These are phyloP conservation scores for Ptilonorhynchus violaceus DNA, from an alignment of 2,113 vertebrate species.

Conservation along the genomic window DNA sequence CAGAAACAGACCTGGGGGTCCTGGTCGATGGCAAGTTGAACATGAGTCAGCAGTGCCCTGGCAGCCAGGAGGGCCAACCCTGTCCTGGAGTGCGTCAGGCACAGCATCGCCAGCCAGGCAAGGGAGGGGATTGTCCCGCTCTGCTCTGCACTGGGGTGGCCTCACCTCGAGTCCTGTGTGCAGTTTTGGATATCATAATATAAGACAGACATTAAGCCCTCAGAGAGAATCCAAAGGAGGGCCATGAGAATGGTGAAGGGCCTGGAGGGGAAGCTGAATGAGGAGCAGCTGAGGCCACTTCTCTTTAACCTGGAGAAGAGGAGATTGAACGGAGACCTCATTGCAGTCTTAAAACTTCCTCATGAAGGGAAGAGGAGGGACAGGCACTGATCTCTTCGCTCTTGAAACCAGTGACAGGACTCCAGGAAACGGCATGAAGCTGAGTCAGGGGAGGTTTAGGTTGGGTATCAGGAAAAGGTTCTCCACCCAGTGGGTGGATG, in stretches of 20 bases:
- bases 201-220: not conserved
- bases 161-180: accelerated
- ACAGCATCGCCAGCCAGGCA: accelerated
- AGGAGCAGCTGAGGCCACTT: not conserved
- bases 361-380: not conserved
- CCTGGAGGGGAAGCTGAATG: not conserved
- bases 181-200: accelerated
- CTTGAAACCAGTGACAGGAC: not conserved
- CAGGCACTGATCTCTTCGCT: not conserved
- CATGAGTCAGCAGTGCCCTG: not conserved
- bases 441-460: not conserved
- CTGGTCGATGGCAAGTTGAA: accelerated
- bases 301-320: not conserved
- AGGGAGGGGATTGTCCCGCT: not conserved
- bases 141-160: accelerated
- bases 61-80: accelerated
- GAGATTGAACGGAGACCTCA: not conserved
- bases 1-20: not conserved
- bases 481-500: too few species aligned
- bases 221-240: not conserved
- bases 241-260: not conserved
- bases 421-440: not conserved
- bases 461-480: not conserved
- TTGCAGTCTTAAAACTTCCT: not conserved
- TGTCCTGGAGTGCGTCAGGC: not conserved